Evolutionary conservation across 2,888 invertebrate genomes (phyloP).

Genomic region (Coenonympha glycerion): DNA sequence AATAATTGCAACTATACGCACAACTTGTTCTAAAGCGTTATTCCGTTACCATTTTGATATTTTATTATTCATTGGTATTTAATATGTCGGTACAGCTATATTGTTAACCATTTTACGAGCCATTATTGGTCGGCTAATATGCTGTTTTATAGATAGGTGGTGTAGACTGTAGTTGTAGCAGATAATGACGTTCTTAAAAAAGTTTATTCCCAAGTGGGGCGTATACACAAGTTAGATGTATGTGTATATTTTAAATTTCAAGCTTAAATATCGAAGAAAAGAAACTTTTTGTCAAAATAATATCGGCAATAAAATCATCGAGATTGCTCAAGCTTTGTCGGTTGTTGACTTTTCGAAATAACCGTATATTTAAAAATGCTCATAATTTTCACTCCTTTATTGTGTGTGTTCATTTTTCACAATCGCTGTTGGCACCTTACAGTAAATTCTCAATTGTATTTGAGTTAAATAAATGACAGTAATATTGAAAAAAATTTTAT

Average conservation of each 20-base stretch:
- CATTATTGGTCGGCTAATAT: slow-evolving; percentile 21
- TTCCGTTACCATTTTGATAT: slow-evolving; percentile 62
- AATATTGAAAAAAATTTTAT: too few relatives aligned
- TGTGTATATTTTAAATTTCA: slow-evolving; percentile 33
- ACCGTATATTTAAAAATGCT: slow-evolving; percentile 24
- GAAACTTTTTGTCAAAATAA: too few relatives aligned
- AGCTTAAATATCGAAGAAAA: slow-evolving; percentile 72
- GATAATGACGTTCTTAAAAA: background rate
- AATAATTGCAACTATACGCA: slow-evolving; percentile 43
- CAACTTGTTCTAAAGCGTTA: slow-evolving; percentile 67
- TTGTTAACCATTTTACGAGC: slow-evolving; percentile 51
- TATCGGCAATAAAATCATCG: slow-evolving; percentile 60
- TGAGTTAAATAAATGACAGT: too few relatives aligned
- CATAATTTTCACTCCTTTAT: slow-evolving; percentile 17
- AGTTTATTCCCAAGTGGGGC: too few relatives aligned
- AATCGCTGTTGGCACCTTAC: too few relatives aligned
- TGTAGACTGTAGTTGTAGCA: background rate
- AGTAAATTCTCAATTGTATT: too few relatives aligned
- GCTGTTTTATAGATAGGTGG: background rate
- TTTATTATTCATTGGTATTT: slow-evolving; percentile 63
- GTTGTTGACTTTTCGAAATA: slow-evolving; percentile 60
- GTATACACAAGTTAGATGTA: too few relatives aligned
- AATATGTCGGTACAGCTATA: slow-evolving; percentile 52
- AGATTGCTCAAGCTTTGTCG: slow-evolving; percentile 67
- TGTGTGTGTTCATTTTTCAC: too few relatives aligned